These are phyloP conservation scores for Meiosimyza platycephala DNA, from an alignment of 2,888 invertebrate genomes.

Conservation along the genomic window DNA sequence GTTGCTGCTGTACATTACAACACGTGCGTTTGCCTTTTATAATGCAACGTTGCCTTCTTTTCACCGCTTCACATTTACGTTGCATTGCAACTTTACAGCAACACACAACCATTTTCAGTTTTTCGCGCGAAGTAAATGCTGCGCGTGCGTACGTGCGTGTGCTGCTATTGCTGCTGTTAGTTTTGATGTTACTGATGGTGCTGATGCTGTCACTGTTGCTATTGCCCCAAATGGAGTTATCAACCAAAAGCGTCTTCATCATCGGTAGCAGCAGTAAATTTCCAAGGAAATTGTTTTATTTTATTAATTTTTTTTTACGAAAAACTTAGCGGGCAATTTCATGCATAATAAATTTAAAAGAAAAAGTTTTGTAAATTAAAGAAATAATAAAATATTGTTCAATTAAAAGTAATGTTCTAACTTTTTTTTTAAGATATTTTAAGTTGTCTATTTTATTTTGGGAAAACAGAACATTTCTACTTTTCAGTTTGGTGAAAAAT, in stretches of 20 bases:
- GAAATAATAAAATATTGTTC: no score
- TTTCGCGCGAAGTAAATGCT: conserved; percentile 31
- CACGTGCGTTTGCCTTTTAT: conserved; percentile 62
- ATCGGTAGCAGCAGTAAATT: conserved; percentile 24
- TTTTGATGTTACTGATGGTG: conserved; percentile 7
- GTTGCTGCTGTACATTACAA: conserved; percentile 55
- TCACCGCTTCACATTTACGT: no score
- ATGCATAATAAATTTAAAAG: no score
- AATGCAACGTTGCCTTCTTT: background rate
- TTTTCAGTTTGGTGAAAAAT: no score
- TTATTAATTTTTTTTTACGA: background rate
- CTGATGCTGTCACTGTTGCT: background rate
- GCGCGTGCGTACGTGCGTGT: conserved; percentile 10
- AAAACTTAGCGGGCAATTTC: background rate
- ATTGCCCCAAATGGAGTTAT: conserved; percentile 66
- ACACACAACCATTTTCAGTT: conserved; percentile 18
- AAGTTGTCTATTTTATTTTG: no score
- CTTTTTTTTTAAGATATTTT: no score
- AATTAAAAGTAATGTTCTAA: no score
- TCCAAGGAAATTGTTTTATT: conserved; percentile 28
- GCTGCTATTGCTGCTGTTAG: background rate
- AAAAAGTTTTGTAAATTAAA: no score
- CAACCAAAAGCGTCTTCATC: conserved; percentile 66
- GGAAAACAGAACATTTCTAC: no score
- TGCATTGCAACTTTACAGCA: no score